Percentiles rank a stretch among this genome's conserved stretches.
Evolutionary conservation across 2,797 vertebrate species (phyloP).

Genomic region (Aldrovandia affinis): DNA sequence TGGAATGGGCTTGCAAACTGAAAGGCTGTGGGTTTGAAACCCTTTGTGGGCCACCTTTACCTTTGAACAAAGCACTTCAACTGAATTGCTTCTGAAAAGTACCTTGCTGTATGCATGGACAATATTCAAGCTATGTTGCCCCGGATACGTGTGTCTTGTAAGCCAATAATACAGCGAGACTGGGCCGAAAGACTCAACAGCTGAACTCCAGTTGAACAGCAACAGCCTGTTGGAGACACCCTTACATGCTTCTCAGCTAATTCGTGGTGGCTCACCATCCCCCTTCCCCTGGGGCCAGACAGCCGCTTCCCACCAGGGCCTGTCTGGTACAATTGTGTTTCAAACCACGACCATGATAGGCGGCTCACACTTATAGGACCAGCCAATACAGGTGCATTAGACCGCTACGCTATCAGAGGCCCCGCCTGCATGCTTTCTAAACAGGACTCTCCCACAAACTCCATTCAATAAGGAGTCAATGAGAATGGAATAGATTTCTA

Average conservation of each 20-base stretch:
- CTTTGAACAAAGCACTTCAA: constrained; percentile 1
- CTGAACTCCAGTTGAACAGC: background rate
- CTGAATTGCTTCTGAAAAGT: constrained; percentile 13
- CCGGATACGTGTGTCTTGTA: background rate
- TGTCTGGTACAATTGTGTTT: too few relatives aligned
- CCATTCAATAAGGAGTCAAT: background rate
- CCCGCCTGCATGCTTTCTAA: too few relatives aligned
- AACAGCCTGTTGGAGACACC: background rate
- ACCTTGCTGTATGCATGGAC: background rate
- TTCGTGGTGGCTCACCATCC: too few relatives aligned
- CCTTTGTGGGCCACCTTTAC: background rate
- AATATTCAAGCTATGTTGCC: constrained; percentile 1
- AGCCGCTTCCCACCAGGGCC: too few relatives aligned
- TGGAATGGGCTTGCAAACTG: background rate
- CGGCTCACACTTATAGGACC: too few relatives aligned
- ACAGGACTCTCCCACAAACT: background rate
- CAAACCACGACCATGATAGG: too few relatives aligned
- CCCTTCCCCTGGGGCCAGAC: too few relatives aligned
- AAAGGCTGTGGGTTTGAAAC: background rate
- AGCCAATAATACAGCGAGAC: background rate
- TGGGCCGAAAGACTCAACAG: background rate
- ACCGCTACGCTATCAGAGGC: too few relatives aligned
- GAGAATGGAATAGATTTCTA: background rate
- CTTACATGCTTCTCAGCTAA: too few relatives aligned
- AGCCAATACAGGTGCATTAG: too few relatives aligned